Evolutionary conservation across 2,113 vertebrate species (phyloP).

Genomic region (Ptilorrhoa leucosticta): DNA sequence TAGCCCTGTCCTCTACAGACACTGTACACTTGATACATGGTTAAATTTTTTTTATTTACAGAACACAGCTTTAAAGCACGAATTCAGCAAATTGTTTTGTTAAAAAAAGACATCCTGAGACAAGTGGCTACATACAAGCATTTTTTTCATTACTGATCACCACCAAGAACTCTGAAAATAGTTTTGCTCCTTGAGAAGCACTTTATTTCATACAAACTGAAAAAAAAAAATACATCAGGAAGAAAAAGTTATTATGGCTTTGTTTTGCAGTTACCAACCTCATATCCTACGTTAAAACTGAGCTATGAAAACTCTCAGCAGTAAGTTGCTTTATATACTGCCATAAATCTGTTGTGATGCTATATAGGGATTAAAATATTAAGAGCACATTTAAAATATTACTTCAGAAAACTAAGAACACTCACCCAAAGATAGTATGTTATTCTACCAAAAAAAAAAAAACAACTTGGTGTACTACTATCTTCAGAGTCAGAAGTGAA

Average conservation of each 20-base stretch:
- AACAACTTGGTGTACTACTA: not conserved
- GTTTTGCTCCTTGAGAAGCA: not conserved
- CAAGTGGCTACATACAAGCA: not conserved
- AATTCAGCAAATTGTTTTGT: not conserved
- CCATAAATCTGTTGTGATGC: not conserved
- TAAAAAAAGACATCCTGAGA: not conserved
- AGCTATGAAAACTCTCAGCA: not conserved
- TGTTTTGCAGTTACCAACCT: not conserved
- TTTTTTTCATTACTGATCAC: not conserved
- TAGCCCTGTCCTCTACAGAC: not conserved
- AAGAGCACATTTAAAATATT: not conserved
- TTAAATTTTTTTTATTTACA: not conserved
- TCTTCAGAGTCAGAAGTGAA: not conserved
- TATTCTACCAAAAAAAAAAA: not conserved
- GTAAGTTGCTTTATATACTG: not conserved
- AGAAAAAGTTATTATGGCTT: not conserved
- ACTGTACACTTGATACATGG: not conserved
- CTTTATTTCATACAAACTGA: not conserved
- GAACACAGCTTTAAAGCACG: not conserved
- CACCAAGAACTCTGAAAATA: not conserved
- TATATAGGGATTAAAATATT: not conserved
- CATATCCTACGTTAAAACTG: not conserved
- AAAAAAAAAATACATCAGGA: not conserved
- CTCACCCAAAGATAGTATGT: not conserved
- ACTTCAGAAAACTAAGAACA: not conserved